Percentiles rank a stretch among this genome's conserved stretches.
Conservation (phyloP, 2,113 vertebrate genomes). For the Arvicanthis niloticus region DNA sequence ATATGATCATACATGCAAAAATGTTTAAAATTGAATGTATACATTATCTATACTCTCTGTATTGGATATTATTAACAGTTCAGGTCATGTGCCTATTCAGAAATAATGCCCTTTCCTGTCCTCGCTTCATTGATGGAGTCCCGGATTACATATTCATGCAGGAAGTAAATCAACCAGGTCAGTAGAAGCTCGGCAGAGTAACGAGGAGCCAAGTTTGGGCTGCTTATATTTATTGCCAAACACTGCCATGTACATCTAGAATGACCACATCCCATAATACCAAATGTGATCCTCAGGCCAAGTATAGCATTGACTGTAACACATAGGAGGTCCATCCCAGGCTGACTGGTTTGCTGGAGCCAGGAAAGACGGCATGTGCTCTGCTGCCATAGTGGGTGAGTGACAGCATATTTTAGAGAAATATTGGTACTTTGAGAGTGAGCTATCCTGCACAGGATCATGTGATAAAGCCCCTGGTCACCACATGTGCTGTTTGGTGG, state of each 20-base stretch:
- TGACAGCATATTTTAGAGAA: no score
- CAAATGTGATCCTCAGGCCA: no score
- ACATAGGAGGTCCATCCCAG: background rate
- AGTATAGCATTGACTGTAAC: background rate
- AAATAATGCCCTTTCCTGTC: background rate
- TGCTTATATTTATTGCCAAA: background rate
- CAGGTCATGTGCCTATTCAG: background rate
- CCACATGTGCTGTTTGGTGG: background rate
- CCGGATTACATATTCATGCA: background rate
- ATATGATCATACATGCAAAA: background rate
- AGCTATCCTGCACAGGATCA: no score
- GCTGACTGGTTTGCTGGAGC: background rate
- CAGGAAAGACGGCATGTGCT: background rate
- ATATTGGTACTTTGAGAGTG: background rate
- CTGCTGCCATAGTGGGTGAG: rapidly evolving
- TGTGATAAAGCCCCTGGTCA: background rate
- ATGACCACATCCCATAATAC: rapidly evolving
- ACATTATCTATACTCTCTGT: rapidly evolving
- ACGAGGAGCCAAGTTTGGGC: background rate
- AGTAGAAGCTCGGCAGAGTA: background rate
- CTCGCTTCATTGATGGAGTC: background rate
- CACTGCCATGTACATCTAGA: rapidly evolving
- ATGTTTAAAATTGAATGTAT: background rate
- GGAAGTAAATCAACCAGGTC: no score
- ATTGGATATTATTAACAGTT: background rate